Percentiles rank a stretch among this genome's conserved stretches.
phyloP scores from a whole-genome alignment of 2,113 vertebrate species.

The Mixornis gularis region DNA sequence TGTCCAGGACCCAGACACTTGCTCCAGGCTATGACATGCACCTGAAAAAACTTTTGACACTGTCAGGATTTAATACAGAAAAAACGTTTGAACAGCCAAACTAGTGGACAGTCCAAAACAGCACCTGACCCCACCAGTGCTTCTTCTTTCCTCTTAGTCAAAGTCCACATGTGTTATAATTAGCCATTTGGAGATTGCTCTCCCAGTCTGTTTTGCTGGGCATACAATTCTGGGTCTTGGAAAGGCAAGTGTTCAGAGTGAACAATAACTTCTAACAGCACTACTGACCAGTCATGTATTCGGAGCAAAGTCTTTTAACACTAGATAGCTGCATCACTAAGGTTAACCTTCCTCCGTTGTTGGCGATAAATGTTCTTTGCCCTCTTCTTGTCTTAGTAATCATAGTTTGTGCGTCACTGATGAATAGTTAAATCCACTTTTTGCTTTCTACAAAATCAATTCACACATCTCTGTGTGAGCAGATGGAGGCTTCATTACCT shows the following conservation, averaged over 20 bases:
- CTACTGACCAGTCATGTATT: background rate
- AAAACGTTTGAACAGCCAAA: background rate
- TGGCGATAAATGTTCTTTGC: background rate
- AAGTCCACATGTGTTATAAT: background rate
- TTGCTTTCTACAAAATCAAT: slow-evolving; percentile 8
- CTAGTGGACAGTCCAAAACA: background rate
- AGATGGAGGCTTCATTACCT: slow-evolving; percentile 30
- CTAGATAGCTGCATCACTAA: background rate
- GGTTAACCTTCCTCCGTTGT: background rate
- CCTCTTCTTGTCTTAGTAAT: background rate
- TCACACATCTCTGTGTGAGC: background rate
- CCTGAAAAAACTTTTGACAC: background rate
- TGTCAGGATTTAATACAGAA: background rate
- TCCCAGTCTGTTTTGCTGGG: background rate
- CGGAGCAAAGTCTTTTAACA: background rate
- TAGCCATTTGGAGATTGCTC: background rate
- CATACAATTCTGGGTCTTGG: background rate
- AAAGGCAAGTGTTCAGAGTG: background rate
- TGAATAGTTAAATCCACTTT: background rate
- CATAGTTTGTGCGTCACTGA: background rate
- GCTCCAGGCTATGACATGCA: background rate
- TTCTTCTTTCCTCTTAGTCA: background rate
- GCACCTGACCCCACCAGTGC: fast-evolving
- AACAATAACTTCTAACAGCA: background rate
- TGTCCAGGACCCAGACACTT: background rate